Evolutionary conservation across 2,888 invertebrate species (phyloP).

Genomic region (Dasysyrphus albostriatus): DNA sequence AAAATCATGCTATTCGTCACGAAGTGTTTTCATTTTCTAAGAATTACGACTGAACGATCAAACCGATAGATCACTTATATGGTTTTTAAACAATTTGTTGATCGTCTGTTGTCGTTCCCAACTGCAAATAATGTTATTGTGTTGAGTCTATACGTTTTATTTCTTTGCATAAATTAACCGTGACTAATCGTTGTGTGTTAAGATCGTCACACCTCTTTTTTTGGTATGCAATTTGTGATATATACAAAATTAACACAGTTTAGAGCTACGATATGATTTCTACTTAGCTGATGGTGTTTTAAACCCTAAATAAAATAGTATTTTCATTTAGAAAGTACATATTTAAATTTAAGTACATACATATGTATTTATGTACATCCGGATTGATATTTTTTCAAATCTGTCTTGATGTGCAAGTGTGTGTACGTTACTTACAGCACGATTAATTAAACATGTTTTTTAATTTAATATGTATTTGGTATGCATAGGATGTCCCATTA

Average conservation of each 20-base stretch:
- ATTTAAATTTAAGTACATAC: neutral
- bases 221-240: constrained; percentile 42
- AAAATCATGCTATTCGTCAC: constrained; percentile 32
- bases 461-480: neutral
- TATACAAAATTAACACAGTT: neutral
- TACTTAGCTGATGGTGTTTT: neutral
- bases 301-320: neutral
- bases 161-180: constrained; percentile 48
- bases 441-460: neutral
- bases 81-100: constrained; percentile 34
- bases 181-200: constrained; percentile 57
- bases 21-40: constrained; percentile 32
- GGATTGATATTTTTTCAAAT: neutral
- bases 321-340: neutral
- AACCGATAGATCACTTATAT: neutral
- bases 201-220: constrained; percentile 24
- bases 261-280: neutral
- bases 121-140: constrained; percentile 17
- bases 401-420: neutral
- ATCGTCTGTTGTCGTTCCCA: constrained; percentile 4
- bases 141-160: neutral
- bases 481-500: neutral
- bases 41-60: constrained; percentile 23
- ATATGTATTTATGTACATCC: neutral
- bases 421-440: neutral